phyloP scores from a whole-genome alignment of 2,113 vertebrate genomes.

The Thymallus thymallus region DNA sequence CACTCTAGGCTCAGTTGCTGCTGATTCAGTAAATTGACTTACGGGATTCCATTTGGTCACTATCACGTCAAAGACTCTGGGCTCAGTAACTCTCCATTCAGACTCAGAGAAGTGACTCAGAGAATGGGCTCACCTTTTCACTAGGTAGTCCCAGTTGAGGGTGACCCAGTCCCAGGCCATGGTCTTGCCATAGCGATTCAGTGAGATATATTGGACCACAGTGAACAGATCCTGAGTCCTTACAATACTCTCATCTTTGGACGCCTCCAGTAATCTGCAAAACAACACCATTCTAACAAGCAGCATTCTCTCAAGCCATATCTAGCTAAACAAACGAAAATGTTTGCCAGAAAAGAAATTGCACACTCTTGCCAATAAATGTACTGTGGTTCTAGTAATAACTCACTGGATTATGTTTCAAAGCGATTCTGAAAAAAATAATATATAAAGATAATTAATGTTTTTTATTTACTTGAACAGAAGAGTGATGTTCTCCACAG shows the following conservation, averaged over 20 bases:
- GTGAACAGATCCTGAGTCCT: constrained; percentile 92
- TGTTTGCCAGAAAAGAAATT: background rate
- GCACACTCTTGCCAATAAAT: background rate
- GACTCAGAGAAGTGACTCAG: constrained; percentile 48
- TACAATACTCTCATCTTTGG: constrained; percentile 80
- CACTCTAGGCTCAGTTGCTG: too few species aligned
- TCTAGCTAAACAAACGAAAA: background rate
- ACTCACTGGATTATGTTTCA: too few species aligned
- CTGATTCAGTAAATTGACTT: too few species aligned
- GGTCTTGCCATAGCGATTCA: constrained; percentile 81
- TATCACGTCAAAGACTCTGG: background rate
- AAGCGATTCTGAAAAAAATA: too few species aligned
- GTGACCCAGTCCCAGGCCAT: constrained; percentile 97
- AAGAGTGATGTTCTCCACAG: constrained; percentile 77
- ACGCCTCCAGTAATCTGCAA: constrained; percentile 80
- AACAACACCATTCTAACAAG: background rate
- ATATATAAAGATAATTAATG: background rate
- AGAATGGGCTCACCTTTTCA: constrained; percentile 71
- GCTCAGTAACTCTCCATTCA: background rate
- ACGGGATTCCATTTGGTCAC: background rate
- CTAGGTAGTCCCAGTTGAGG: constrained; percentile 91
- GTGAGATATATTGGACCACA: constrained; percentile 86
- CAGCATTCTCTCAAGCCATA: background rate
- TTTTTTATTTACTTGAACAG: constrained; percentile 75
- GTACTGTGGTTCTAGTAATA: too few species aligned